Evolutionary conservation across 2,888 invertebrate species (phyloP).

Genomic region (Dysmachus trigonus): DNA sequence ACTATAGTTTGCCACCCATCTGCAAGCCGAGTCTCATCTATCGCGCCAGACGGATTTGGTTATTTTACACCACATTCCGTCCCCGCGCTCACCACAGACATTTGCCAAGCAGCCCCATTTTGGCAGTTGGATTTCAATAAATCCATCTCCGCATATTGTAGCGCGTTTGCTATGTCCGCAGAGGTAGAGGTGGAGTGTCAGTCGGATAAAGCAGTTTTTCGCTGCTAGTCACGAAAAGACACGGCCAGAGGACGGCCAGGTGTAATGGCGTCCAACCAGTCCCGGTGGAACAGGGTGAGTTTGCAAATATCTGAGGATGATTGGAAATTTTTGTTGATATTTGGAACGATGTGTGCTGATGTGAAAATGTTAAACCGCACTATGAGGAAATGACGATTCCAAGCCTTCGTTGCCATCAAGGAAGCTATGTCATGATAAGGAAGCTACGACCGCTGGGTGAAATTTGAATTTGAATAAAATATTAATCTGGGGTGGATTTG

Average conservation of each 20-base stretch:
- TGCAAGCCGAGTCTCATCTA: slow-evolving; percentile 19
- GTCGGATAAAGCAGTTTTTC: not conserved
- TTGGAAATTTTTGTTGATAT: slow-evolving; percentile 42
- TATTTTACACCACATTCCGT: slow-evolving; percentile 30
- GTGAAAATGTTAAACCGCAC: slow-evolving; percentile 34
- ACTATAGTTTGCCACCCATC: not conserved
- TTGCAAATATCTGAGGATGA: slow-evolving; percentile 41
- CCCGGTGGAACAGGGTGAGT: not conserved
- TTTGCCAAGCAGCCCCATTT: slow-evolving; percentile 2
- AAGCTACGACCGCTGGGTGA: not conserved
- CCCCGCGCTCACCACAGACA: slow-evolving; percentile 16
- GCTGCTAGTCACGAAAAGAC: not conserved
- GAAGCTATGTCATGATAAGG: slow-evolving; percentile 6
- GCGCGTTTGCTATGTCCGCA: not conserved
- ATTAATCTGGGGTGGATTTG: slow-evolving; percentile 32
- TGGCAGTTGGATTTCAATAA: slow-evolving; percentile 35
- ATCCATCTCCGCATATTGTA: slow-evolving; percentile 26
- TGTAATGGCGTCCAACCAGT: not conserved
- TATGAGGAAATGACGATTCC: slow-evolving; percentile 8
- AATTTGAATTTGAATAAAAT: slow-evolving; percentile 41
- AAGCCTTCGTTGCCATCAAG: slow-evolving; percentile 9
- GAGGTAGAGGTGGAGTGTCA: not conserved
- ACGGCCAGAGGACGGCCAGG: not conserved
- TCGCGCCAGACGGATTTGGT: slow-evolving; percentile 37
- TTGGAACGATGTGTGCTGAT: slow-evolving; percentile 21